Percentiles rank a stretch among this genome's conserved stretches.
Conservation (phyloP, 2,797 vertebrate genomes). For the Bradypodion pumilum region DNA sequence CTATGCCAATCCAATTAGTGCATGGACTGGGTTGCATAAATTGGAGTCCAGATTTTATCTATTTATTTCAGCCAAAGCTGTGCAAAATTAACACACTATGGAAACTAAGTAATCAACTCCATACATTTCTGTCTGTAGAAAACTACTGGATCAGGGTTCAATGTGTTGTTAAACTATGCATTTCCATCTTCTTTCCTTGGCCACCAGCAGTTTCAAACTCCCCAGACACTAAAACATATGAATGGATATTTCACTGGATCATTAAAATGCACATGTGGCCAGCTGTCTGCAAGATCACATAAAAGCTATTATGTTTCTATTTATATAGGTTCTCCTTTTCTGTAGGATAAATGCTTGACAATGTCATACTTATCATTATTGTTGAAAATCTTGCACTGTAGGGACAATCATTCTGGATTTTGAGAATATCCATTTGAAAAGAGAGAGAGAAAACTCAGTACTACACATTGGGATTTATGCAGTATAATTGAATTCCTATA, state of each 20-base stretch:
- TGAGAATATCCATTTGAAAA: neutral
- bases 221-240: neutral
- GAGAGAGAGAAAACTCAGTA: neutral
- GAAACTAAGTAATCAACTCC: neutral
- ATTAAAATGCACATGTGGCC: neutral
- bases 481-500: slow-evolving; percentile 11
- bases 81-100: neutral
- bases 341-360: neutral
- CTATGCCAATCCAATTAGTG: neutral
- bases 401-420: fast-evolving
- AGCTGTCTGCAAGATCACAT: too few species aligned
- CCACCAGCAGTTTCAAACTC: neutral
- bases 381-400: neutral
- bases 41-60: neutral
- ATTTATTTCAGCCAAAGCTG: neutral
- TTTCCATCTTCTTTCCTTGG: neutral
- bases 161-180: neutral
- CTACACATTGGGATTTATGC: slow-evolving; percentile 17
- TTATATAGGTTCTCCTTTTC: neutral
- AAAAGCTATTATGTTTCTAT: neutral
- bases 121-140: neutral
- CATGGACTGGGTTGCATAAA: neutral
- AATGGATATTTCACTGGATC: neutral
- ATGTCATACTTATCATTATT: neutral
- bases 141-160: neutral